Base-by-base conservation (phyloP, 1,140 invertebrate genomes). In the Chironomus tepperi region DNA sequence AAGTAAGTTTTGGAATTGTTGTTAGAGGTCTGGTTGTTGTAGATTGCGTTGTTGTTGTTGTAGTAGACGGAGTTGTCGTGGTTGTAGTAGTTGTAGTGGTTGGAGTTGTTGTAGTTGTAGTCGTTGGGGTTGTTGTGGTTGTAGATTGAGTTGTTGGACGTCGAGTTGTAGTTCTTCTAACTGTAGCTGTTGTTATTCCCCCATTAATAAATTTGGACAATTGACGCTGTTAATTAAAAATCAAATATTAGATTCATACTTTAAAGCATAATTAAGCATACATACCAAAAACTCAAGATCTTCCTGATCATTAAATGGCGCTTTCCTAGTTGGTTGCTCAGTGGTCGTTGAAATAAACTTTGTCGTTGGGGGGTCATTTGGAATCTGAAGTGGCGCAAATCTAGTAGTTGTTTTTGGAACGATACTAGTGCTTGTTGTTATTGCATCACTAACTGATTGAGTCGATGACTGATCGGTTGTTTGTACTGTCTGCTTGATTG, bases 1-100 rank as follows among this genome's bases (percentile, higher is more conserved):
- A 83, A 34, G 83, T 77, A 43, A 78, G 73, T 73, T 74, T 43
- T 70, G 77, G 76, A 43, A 76, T 76, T 16, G 75, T 76, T 34
- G 24, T 34, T 2, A 34, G 24, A 5, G 24, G 24, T 34, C 24
- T 74, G 1, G 75, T 75, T 42, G 76, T 74, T 76, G 78, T 34
- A 34, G 24, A 74, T 75, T 78, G 77, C 74, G 78, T n/a, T n/a
- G n/a, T n/a, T n/a, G n/a, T n/a, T n/a, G n/a, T n/a, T n/a, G n/a
- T n/a, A n/a, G n/a, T n/a, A n/a, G n/a, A n/a, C n/a, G n/a, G n/a
- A n/a, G 76, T 43, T 42, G 76, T 77, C 1, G 77, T 77, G 73
- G 78, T 77, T 19, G 79, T n/a, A n/a, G n/a, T n/a, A n/a, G n/a
- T 78, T 34, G 75, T 76, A 72, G 43, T 75, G 3, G 64, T 16